Evolutionary conservation across 2,797 vertebrate genomes (phyloP).

Genomic region (Myripristis murdjan): DNA sequence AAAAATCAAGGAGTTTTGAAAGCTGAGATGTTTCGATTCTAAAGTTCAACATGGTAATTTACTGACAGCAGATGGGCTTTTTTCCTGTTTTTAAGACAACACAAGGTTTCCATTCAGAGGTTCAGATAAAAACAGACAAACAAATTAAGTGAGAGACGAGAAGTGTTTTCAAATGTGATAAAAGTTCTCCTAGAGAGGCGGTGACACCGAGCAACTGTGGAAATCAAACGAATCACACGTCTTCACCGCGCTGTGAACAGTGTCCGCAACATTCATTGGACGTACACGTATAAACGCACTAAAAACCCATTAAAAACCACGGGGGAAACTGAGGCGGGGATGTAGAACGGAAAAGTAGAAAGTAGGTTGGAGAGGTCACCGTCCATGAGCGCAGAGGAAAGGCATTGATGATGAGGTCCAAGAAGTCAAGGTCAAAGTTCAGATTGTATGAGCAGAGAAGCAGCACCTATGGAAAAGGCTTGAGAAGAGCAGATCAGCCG

Average conservation of each 20-base stretch:
- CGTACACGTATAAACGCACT: constrained; percentile 42
- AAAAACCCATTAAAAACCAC: constrained; percentile 31
- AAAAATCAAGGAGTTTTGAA: not conserved
- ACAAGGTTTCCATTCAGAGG: constrained; percentile 5
- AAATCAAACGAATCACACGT: constrained; percentile 14
- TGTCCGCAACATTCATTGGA: constrained; percentile 11
- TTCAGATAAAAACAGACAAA: constrained; percentile 35
- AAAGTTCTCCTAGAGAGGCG: not conserved
- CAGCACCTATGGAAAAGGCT: constrained; percentile 77
- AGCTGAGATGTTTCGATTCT: not conserved
- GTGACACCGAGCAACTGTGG: not conserved
- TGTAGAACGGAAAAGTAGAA: constrained; percentile 5
- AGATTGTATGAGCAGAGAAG: constrained; percentile 78
- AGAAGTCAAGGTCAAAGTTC: constrained; percentile 45
- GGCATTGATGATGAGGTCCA: constrained; percentile 52
- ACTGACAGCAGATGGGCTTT: constrained; percentile 8
- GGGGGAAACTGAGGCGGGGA: constrained; percentile 12
- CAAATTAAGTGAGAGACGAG: constrained; percentile 4
- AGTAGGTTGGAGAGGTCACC: not conserved
- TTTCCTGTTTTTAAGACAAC: constrained; percentile 4
- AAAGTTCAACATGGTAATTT: not conserved
- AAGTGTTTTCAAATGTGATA: not conserved
- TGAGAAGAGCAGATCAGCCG: constrained; percentile 40
- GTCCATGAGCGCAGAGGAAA: constrained; percentile 11
- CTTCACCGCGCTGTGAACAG: constrained; percentile 33